Percentiles rank a stretch among this genome's conserved stretches.
These are phyloP conservation scores for Sylvicola cinctus DNA, from an alignment of 2,888 invertebrate species.

Conservation along the genomic window DNA sequence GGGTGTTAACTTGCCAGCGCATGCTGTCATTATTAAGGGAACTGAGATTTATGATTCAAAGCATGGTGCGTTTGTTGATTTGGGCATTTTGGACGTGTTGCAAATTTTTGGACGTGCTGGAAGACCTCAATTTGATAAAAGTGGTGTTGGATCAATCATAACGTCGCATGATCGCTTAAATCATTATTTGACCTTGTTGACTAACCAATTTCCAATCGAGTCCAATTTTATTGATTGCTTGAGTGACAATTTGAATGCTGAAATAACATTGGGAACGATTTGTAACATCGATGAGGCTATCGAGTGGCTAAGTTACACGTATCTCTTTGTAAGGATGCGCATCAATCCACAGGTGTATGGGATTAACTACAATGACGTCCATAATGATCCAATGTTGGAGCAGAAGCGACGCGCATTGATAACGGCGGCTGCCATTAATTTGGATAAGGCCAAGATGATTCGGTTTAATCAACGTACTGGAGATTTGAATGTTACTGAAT, in stretches of 20 bases:
- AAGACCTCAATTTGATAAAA: conserved; percentile 89
- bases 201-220: conserved; percentile 95
- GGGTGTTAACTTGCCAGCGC: conserved; percentile 98
- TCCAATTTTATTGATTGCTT: conserved; percentile 84
- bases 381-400: conserved; percentile 63
- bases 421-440: conserved; percentile 52
- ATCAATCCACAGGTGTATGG: conserved; percentile 69
- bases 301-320: conserved; percentile 95
- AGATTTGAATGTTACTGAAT: conserved; percentile 56
- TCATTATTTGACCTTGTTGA: conserved; percentile 82
- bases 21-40: conserved; percentile 58
- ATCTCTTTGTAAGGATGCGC: conserved; percentile 83
- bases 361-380: conserved; percentile 34
- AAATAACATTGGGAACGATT: conserved; percentile 91
- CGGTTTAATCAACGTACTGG: conserved; percentile 71
- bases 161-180: conserved; percentile 80
- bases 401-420: conserved; percentile 59
- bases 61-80: conserved; percentile 79
- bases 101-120: conserved; percentile 99
- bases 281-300: conserved; percentile 90
- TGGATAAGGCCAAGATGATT: conserved; percentile 90
- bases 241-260: conserved; percentile 94
- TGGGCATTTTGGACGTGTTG: conserved; percentile 90
- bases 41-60: conserved; percentile 96
- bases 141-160: conserved; percentile 89